Conservation (phyloP, 2,113 vertebrate species). For the Labeo catla region DNA sequence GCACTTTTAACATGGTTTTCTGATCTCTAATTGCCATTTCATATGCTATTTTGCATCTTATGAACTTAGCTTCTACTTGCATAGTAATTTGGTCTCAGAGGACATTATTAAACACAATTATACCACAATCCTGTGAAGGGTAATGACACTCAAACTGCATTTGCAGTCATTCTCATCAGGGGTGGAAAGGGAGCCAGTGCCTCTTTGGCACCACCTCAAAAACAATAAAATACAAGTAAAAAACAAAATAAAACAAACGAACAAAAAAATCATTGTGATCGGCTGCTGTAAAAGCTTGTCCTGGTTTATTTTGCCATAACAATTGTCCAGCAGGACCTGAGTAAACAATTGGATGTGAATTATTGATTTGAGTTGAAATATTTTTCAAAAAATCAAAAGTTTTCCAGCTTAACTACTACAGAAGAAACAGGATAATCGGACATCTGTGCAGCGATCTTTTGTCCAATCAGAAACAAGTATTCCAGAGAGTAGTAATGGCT, state of each 20-base stretch:
- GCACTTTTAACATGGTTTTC: slow-evolving; percentile 43
- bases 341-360: background rate
- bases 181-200: background rate
- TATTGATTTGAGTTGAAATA: background rate
- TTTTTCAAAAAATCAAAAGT: background rate
- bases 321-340: background rate
- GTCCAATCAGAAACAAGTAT: background rate
- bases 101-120: slow-evolving; percentile 13
- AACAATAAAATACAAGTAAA: background rate
- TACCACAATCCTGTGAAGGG: background rate
- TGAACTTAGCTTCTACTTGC: slow-evolving; percentile 50
- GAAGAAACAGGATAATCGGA: background rate
- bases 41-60: slow-evolving; percentile 56
- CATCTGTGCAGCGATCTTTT: background rate
- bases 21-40: slow-evolving; percentile 43
- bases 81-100: slow-evolving; percentile 46
- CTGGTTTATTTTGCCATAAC: background rate
- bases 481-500: background rate
- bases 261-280: background rate
- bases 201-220: background rate
- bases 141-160: background rate
- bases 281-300: background rate
- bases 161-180: background rate
- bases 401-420: background rate
- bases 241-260: no score